phyloP scores from a whole-genome alignment of 2,888 invertebrate genomes.

The Microplitis deprimator region DNA sequence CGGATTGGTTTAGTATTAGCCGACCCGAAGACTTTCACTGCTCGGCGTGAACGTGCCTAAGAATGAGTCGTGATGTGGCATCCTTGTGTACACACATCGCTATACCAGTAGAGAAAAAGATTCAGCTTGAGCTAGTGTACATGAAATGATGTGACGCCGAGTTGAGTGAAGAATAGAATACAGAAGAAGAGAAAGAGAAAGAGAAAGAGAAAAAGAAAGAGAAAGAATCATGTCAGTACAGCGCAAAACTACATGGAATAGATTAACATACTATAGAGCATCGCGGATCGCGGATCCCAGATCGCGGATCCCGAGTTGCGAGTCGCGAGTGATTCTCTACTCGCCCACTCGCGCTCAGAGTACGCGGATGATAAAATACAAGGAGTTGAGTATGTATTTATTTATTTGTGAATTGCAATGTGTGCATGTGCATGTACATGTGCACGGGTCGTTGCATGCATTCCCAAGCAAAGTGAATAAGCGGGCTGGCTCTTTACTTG shows the following conservation, averaged over 20 bases:
- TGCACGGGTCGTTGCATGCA: slow-evolving; percentile 20
- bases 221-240: slow-evolving; percentile 13
- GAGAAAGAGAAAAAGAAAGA: slow-evolving; percentile 19
- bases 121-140: no score
- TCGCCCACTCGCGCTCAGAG: slow-evolving; percentile 7
- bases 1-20: background rate
- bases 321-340: slow-evolving; percentile 1
- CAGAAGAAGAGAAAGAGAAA: slow-evolving; percentile 2
- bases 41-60: slow-evolving; percentile 51
- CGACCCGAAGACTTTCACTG: slow-evolving; percentile 51
- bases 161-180: background rate
- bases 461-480: slow-evolving; percentile 8
- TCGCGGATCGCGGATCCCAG: background rate
- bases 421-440: background rate
- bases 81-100: slow-evolving; percentile 14
- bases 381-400: background rate
- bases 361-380: background rate
- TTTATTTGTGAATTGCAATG: no score
- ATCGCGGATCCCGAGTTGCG: background rate
- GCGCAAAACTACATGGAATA: background rate
- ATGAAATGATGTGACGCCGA: background rate
- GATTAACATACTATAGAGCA: background rate
- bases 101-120: background rate
- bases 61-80: slow-evolving; percentile 49
- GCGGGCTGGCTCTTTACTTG: background rate